Conservation (phyloP, 2,888 invertebrate species). For the Julus scandinavius region DNA sequence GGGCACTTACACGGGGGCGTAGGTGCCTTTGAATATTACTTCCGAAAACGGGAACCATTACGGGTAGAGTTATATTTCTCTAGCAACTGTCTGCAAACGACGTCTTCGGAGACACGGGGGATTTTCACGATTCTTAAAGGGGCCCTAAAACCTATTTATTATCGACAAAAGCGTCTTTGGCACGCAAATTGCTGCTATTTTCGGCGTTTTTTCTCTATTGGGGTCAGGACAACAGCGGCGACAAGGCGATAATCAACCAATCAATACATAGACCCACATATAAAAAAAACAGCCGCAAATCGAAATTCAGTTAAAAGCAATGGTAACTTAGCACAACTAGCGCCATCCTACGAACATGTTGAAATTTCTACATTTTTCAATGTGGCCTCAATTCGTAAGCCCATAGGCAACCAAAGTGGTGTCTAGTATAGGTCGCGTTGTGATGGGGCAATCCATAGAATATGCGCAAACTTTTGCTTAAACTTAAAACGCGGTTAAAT, state of each 20-base stretch:
- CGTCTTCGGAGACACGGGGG: neutral
- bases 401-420: neutral
- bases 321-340: neutral
- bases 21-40: neutral
- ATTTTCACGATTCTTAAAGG: neutral
- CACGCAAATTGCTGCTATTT: neutral
- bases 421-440: neutral
- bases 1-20: too few species aligned
- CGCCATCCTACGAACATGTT: neutral
- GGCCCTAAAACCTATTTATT: conserved; percentile 5
- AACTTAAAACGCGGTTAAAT: neutral
- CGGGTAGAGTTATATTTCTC: neutral
- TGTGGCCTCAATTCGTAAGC: neutral
- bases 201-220: neutral
- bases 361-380: neutral
- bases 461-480: neutral
- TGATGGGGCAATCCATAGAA: neutral
- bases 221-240: neutral
- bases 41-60: neutral
- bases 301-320: neutral
- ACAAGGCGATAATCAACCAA: neutral
- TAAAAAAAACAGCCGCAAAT: neutral
- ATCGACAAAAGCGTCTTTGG: conserved; percentile 8
- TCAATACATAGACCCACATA: neutral
- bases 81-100: neutral